phyloP scores from a whole-genome alignment of 1,140 invertebrate genomes.

The Psilanteris sp. region DNA sequence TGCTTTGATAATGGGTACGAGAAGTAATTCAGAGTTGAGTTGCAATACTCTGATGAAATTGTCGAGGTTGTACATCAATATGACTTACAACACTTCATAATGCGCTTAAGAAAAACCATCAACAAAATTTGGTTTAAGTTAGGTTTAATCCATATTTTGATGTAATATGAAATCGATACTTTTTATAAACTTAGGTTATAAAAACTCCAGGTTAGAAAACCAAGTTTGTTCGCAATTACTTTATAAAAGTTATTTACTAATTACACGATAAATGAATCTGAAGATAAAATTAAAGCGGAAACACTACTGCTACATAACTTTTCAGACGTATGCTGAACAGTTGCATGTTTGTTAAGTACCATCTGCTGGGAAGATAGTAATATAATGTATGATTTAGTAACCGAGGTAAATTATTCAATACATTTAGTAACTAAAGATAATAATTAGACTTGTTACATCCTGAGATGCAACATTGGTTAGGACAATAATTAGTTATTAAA shows the following conservation, averaged over 20 bases:
- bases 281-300: constrained; percentile 53
- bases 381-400: constrained; percentile 35
- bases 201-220: constrained; percentile 3
- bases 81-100: constrained; percentile 6
- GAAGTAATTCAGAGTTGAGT: constrained; percentile 53
- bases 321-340: constrained; percentile 44
- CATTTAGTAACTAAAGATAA: constrained; percentile 9
- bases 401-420: constrained; percentile 38
- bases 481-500: too few relatives aligned
- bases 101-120: constrained; percentile 4
- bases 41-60: constrained; percentile 45
- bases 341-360: constrained; percentile 47
- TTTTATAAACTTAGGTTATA: too few relatives aligned
- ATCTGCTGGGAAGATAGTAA: constrained; percentile 45
- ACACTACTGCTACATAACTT: constrained; percentile 34
- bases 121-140: too few relatives aligned
- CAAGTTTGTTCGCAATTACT: constrained; percentile 9
- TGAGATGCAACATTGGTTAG: too few relatives aligned
- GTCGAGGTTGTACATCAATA: constrained; percentile 43
- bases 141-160: too few relatives aligned
- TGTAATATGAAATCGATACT: too few relatives aligned
- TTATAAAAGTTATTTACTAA: constrained; percentile 35
- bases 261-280: constrained; percentile 35
- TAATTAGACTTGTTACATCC: too few relatives aligned
- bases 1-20: constrained; percentile 47